These are phyloP conservation scores for Tragelaphus scriptus DNA, from an alignment of 2,113 vertebrate genomes.

Conservation along the genomic window DNA sequence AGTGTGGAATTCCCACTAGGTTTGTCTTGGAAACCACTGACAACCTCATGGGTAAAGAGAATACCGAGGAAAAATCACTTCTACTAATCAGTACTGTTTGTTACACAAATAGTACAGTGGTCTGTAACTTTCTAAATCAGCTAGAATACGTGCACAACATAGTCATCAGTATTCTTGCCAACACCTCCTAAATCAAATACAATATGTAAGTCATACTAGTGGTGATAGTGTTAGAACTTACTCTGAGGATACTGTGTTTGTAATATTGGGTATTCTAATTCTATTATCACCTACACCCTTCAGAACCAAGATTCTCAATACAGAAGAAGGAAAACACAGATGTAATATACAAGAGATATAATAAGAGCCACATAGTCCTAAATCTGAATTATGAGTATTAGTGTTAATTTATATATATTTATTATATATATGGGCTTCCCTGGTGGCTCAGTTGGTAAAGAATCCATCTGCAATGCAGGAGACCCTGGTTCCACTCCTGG, in stretches of 20 bases:
- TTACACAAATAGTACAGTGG: background rate
- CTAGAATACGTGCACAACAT: background rate
- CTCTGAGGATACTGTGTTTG: background rate
- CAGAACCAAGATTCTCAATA: background rate
- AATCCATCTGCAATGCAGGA: background rate
- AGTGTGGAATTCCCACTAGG: background rate
- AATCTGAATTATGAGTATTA: background rate
- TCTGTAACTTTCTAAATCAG: conserved; percentile 3
- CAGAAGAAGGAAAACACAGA: background rate
- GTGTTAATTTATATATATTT: background rate
- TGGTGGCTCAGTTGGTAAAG: background rate
- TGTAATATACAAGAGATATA: background rate
- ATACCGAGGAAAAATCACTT: background rate
- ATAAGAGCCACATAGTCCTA: background rate
- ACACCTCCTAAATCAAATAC: background rate
- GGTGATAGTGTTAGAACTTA: background rate
- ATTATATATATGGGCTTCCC: background rate
- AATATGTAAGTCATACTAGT: background rate
- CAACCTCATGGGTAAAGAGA: background rate
- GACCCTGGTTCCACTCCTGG: background rate
- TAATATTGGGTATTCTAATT: background rate
- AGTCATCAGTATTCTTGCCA: background rate
- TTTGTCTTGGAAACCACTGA: conserved; percentile 22
- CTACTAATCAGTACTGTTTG: background rate
- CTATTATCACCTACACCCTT: background rate